phyloP scores from a whole-genome alignment of 2,888 invertebrate genomes.

The Lithophane leautieri region DNA sequence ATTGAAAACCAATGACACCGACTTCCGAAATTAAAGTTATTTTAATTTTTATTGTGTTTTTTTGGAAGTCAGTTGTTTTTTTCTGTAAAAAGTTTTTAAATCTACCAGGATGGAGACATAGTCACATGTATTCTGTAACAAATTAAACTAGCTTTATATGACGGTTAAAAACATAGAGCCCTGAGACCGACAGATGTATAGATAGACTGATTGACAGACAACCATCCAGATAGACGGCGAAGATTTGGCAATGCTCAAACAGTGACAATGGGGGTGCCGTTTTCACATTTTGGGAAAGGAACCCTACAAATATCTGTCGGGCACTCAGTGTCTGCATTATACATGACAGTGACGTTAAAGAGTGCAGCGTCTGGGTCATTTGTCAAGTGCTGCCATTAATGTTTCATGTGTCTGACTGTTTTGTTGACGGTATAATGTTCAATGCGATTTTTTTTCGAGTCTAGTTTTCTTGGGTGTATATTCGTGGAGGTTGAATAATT shows the following conservation, averaged over 20 bases:
- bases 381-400: constrained; percentile 82
- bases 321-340: constrained; percentile 74
- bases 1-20: too few species aligned
- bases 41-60: too few species aligned
- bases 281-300: not conserved
- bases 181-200: too few species aligned
- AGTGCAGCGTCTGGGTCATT: constrained; percentile 84
- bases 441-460: constrained; percentile 57
- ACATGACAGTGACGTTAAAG: constrained; percentile 78
- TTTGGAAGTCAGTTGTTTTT: too few species aligned
- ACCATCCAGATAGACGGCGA: not conserved
- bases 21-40: too few species aligned
- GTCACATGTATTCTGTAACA: not conserved
- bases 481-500: not conserved
- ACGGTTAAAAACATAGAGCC: not conserved
- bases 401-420: constrained; percentile 75
- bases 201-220: not conserved
- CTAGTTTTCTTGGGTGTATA: constrained; percentile 39
- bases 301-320: constrained; percentile 71
- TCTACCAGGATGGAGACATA: not conserved
- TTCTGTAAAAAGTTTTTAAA: too few species aligned
- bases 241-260: not conserved
- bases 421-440: constrained; percentile 46
- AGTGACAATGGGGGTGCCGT: not conserved
- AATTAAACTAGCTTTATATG: not conserved